Base-by-base conservation (phyloP, 2,797 vertebrate genomes). In the Mionectes olivaceus region DNA sequence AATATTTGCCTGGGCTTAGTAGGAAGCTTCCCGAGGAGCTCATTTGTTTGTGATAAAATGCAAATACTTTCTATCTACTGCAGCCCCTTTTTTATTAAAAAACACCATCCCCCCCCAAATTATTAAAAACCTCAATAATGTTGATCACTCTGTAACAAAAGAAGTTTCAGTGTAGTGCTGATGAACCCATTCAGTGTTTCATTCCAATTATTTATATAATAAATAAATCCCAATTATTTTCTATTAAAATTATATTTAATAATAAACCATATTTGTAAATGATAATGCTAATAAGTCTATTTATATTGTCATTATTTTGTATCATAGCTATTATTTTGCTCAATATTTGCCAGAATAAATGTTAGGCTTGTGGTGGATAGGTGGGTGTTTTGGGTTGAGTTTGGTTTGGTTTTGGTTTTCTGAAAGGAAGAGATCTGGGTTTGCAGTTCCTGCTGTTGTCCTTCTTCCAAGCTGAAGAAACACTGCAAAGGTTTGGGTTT, bases 31-130 rank as follows among this genome's bases (percentile, higher is more conserved):
- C 28, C 30, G 27, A 39, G 35, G 22, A 39, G 59, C 47, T 56
- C 43, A 11, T 76, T 53, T 83, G 32, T 30, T 74, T 4, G 0
- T 17, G 68, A 27, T 57, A 71, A 60, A 85, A 79, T 87, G 21
- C 33, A 57, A 52, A 32, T 13, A 9, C 14, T 52, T 44, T 30
- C 17, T 12, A 35, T 37, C 52, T 50, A 4, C 59, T 78, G 15
- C 14, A 35, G 10, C 49, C 16, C 23, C 10, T 76, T 39, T 75
- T 39, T 33, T 53, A 19, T 69, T 44, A 28, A 75, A 85, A 52
- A 52, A 1, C 30, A 37, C 22, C 22, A 9, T 56, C 8, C 0
- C 4, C 0, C 4, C 7, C 5, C 4, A 17, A 24, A 61, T 24
- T 19, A 47, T 22, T 47, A 19, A 75, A 77, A 68, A 24, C 2